phyloP scores from a whole-genome alignment of 2,888 invertebrate species.

The Clitarchus hookeri region DNA sequence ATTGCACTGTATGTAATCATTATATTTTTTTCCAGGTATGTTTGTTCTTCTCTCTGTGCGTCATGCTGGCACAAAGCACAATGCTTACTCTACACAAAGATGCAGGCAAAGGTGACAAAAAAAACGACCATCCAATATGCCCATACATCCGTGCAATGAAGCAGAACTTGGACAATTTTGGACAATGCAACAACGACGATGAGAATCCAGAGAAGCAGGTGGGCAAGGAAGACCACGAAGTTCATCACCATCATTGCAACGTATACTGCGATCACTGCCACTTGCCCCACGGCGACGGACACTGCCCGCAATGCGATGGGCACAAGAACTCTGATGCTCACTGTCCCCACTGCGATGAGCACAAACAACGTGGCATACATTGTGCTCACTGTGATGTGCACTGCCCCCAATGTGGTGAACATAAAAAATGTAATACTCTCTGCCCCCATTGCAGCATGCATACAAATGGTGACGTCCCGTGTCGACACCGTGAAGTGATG shows the following conservation, averaged over 20 bases:
- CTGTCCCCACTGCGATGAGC: background rate
- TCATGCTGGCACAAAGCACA: background rate
- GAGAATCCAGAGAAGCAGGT: background rate
- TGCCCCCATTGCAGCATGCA: too few species aligned
- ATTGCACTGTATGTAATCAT: too few species aligned
- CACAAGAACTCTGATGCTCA: background rate
- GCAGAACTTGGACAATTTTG: constrained; percentile 3
- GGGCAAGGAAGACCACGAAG: background rate
- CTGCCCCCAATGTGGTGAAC: too few species aligned
- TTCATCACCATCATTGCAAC: background rate
- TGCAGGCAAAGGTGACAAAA: background rate
- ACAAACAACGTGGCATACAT: too few species aligned
- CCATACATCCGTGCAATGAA: background rate
- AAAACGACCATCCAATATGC: background rate
- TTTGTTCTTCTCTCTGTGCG: background rate
- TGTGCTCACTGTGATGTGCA: too few species aligned
- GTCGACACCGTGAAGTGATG: too few species aligned
- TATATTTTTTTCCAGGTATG: background rate
- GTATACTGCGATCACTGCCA: background rate
- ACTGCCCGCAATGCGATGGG: background rate
- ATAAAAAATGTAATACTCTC: too few species aligned
- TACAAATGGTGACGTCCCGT: too few species aligned
- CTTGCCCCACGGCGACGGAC: background rate
- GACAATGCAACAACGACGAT: background rate
- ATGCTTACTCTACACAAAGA: background rate